phyloP scores from a whole-genome alignment of 2,113 vertebrate species.

The Galbula dea region DNA sequence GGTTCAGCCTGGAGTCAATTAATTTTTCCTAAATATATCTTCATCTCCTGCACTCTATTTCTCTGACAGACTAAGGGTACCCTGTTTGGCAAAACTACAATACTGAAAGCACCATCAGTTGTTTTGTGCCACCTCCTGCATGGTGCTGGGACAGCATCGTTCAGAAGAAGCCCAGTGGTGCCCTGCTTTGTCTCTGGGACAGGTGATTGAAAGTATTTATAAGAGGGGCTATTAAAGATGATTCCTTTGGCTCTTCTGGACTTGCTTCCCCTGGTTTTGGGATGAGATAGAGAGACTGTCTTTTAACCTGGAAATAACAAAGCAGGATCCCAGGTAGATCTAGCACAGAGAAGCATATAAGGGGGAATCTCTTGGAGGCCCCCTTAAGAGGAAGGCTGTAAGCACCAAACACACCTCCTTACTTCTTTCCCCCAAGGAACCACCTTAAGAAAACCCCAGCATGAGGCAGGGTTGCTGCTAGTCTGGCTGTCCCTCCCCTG shows the following conservation, averaged over 20 bases:
- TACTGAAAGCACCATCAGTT: background rate
- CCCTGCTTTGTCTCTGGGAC: background rate
- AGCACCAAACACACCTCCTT: background rate
- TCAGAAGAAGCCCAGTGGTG: background rate
- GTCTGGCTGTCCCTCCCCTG: background rate
- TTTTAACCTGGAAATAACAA: background rate
- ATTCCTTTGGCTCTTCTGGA: background rate
- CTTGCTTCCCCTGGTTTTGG: background rate
- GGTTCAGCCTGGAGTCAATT: background rate
- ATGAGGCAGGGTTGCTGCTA: background rate
- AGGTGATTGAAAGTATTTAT: background rate
- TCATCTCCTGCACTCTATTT: background rate
- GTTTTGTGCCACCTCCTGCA: background rate
- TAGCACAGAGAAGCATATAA: background rate
- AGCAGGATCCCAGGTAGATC: background rate
- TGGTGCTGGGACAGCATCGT: background rate
- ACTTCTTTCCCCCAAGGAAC: background rate
- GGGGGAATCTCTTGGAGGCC: background rate
- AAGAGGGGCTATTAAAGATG: background rate
- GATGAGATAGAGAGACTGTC: background rate
- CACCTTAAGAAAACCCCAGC: slow-evolving; percentile 10
- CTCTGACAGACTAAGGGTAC: background rate
- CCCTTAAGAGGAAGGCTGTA: background rate
- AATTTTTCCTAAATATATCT: background rate
- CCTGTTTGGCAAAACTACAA: background rate